phyloP scores from a whole-genome alignment of 2,797 vertebrate genomes.

The Craterocephalus amniculus region DNA sequence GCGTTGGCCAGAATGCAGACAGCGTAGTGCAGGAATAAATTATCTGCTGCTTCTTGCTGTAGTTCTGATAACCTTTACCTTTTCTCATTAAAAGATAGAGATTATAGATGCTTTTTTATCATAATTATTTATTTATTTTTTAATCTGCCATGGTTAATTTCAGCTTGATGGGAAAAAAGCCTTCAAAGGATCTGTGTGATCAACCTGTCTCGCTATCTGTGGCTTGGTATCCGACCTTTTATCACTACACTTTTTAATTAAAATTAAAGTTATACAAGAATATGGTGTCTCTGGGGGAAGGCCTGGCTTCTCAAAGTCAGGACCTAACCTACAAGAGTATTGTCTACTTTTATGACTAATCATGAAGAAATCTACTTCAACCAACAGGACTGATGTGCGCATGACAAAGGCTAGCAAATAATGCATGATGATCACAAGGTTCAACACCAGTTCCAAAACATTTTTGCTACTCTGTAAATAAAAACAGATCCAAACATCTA shows the following conservation, averaged over 20 bases:
- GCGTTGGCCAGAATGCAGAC: conserved; percentile 20
- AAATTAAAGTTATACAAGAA: neutral
- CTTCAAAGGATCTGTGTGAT: conserved; percentile 11
- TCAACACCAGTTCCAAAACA: too few species aligned
- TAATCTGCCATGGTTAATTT: conserved; percentile 24
- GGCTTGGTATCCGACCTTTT: neutral
- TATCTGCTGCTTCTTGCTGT: conserved; percentile 16
- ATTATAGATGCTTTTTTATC: conserved; percentile 23
- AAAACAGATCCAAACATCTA: too few species aligned
- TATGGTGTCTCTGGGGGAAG: neutral
- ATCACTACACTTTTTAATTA: neutral
- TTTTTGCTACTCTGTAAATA: too few species aligned
- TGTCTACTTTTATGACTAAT: too few species aligned
- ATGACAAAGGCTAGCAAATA: too few species aligned
- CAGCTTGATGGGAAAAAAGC: neutral
- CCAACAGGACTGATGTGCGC: too few species aligned
- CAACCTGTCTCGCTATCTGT: neutral
- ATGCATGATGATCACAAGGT: too few species aligned
- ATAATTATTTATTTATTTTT: too few species aligned
- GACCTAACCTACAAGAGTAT: too few species aligned
- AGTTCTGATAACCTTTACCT: conserved; percentile 57
- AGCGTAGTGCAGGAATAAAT: conserved; percentile 21
- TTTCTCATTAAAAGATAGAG: conserved; percentile 50
- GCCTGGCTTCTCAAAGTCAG: neutral
- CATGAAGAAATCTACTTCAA: too few species aligned